Evolutionary conservation across 2,888 invertebrate species (phyloP).

Genomic region (Idaea aversata): DNA sequence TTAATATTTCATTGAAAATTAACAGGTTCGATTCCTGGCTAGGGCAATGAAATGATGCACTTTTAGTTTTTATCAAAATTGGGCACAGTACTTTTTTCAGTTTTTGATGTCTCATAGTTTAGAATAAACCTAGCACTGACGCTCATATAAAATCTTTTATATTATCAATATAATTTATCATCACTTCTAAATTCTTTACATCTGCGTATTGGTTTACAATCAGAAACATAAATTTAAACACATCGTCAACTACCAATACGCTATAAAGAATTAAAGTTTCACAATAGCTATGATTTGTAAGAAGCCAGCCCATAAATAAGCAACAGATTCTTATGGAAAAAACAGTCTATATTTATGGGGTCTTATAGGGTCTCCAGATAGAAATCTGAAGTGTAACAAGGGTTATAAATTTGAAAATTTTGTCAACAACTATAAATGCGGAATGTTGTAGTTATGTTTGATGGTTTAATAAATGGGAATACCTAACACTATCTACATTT

Average conservation of each 20-base stretch:
- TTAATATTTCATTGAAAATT: too few species aligned
- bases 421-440: conserved; percentile 24
- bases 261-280: conserved; percentile 36
- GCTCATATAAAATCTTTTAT: too few species aligned
- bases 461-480: background rate
- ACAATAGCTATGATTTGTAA: conserved; percentile 72
- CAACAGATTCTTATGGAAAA: conserved; percentile 41
- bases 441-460: background rate
- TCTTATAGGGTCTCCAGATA: conserved; percentile 47
- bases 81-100: too few species aligned
- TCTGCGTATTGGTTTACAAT: conserved; percentile 26
- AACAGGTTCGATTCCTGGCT: too few species aligned
- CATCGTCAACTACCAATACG: conserved; percentile 58
- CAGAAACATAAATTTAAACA: conserved; percentile 61
- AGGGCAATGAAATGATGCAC: too few species aligned
- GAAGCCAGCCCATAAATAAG: conserved; percentile 46
- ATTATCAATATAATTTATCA: too few species aligned
- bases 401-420: conserved; percentile 29
- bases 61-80: too few species aligned
- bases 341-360: conserved; percentile 64
- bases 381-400: conserved; percentile 39
- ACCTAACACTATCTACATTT: too few species aligned
- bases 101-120: too few species aligned
- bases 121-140: too few species aligned
- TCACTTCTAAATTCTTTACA: background rate